Conservation (phyloP, 2,888 invertebrate species). For the Aphodius granarius region DNA sequence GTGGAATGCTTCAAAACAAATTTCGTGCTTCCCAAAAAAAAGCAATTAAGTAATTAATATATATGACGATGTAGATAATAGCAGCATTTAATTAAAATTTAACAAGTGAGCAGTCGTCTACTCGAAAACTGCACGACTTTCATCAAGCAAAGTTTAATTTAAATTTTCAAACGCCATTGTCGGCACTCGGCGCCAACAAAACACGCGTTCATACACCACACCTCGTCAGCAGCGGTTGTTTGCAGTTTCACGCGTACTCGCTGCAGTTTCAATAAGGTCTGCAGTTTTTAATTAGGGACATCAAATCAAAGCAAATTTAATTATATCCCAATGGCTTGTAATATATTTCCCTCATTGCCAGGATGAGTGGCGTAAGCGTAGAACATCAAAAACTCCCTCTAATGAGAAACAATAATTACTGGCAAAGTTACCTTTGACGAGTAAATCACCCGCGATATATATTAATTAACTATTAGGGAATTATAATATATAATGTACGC, state of each 20-base stretch:
- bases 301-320: background rate
- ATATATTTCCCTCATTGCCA: background rate
- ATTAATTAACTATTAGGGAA: background rate
- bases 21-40: constrained; percentile 9
- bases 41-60: constrained; percentile 26
- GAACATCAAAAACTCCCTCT: background rate
- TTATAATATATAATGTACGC: no score
- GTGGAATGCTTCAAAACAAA: background rate
- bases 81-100: constrained; percentile 29
- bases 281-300: background rate
- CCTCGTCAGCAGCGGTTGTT: background rate
- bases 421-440: background rate
- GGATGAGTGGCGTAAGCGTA: background rate
- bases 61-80: no score
- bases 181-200: background rate
- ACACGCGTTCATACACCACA: background rate
- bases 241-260: background rate
- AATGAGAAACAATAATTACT: background rate
- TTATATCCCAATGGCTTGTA: background rate
- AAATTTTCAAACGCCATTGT: constrained; percentile 20
- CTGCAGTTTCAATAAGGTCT: background rate
- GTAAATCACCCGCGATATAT: background rate
- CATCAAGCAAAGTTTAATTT: constrained; percentile 22
- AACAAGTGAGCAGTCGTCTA: constrained; percentile 5
- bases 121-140: constrained; percentile 18